Percentiles rank a stretch among this genome's conserved stretches.
Evolutionary conservation across 2,797 vertebrate species (phyloP).

Genomic region (Takifugu ocellatus): DNA sequence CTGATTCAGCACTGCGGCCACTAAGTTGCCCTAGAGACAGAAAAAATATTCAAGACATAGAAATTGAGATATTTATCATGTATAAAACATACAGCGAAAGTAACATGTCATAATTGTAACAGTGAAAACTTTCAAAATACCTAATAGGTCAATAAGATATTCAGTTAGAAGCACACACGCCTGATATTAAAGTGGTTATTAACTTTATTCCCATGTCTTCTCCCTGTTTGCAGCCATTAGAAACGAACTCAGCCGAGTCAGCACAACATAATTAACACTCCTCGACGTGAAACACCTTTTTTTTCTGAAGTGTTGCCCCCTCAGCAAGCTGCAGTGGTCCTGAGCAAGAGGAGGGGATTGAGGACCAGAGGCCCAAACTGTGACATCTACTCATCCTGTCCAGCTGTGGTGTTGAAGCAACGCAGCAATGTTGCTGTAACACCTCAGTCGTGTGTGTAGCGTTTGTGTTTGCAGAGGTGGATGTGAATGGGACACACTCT

Average conservation of each 20-base stretch:
- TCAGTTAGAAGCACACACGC: no score
- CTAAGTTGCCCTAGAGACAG: constrained; percentile 46
- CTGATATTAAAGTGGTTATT: not conserved
- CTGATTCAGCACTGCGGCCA: constrained; percentile 35
- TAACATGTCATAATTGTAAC: no score
- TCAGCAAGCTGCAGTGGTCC: constrained; percentile 71
- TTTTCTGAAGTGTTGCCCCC: constrained; percentile 52
- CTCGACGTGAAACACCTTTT: constrained; percentile 45
- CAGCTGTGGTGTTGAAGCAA: constrained; percentile 64
- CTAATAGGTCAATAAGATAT: no score
- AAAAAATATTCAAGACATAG: constrained; percentile 2
- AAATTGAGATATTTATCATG: not conserved
- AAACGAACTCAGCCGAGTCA: constrained; percentile 97
- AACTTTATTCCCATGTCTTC: constrained; percentile 11
- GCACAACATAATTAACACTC: constrained; percentile 87
- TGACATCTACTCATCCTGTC: constrained; percentile 63
- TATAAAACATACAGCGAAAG: no score
- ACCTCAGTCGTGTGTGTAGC: constrained; percentile 43
- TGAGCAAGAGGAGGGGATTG: constrained; percentile 45
- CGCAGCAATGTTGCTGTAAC: constrained; percentile 40
- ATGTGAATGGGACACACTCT: constrained; percentile 53
- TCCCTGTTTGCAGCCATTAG: constrained; percentile 84
- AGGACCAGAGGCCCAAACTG: constrained; percentile 67
- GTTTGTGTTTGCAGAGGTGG: constrained; percentile 39
- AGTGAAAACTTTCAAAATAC: no score